Evolutionary conservation across 2,797 vertebrate genomes (phyloP).

Genomic region (Cuniculus paca): DNA sequence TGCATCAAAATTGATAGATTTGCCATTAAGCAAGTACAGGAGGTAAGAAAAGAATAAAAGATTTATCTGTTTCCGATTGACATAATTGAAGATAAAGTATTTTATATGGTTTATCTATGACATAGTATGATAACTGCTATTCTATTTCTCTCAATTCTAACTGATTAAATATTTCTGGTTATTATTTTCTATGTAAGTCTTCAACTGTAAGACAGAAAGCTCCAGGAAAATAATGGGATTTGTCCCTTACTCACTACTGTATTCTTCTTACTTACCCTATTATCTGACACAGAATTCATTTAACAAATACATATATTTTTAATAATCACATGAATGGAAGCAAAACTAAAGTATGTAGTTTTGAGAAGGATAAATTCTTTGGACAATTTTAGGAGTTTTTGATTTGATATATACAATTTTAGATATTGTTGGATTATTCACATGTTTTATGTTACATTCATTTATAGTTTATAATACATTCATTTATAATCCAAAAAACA

Average conservation of each 20-base stretch:
- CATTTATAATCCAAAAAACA: not conserved
- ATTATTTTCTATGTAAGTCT: not conserved
- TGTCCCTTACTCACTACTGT: not conserved
- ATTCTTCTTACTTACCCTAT: not conserved
- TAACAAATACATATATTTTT: not conserved
- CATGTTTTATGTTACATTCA: not conserved
- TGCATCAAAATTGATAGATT: not conserved
- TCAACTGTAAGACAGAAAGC: not conserved
- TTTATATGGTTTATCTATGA: not conserved
- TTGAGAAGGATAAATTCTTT: not conserved
- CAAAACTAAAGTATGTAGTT: not conserved
- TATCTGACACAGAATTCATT: not conserved
- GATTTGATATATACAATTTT: not conserved
- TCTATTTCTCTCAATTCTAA: not conserved
- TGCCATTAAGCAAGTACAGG: not conserved
- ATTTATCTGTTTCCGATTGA: not conserved
- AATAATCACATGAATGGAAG: not conserved
- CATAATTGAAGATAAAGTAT: not conserved
- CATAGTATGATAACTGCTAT: not conserved
- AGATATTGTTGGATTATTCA: not conserved
- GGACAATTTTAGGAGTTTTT: not conserved
- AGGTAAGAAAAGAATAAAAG: not conserved
- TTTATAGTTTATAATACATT: not conserved
- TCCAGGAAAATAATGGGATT: not conserved
- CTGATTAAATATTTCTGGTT: not conserved